phyloP scores from a whole-genome alignment of 2,113 vertebrate genomes.

The Neoarius graeffei region DNA sequence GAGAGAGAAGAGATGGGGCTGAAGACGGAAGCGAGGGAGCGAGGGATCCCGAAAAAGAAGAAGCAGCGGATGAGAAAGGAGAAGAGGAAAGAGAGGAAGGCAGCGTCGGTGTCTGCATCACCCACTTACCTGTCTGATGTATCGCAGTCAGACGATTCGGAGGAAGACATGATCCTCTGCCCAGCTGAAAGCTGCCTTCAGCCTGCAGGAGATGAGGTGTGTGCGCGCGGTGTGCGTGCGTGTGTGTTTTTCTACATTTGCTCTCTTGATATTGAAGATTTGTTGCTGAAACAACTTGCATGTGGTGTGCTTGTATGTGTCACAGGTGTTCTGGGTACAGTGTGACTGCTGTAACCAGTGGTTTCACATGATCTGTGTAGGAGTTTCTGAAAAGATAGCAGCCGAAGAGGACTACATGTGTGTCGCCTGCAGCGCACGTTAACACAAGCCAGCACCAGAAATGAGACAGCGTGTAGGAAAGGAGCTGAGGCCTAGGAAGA shows the following conservation, averaged over 20 bases:
- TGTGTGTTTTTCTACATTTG: not conserved
- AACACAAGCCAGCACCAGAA: constrained; percentile 65
- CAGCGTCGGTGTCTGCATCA: constrained; percentile 71
- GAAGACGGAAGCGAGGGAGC: constrained; percentile 71
- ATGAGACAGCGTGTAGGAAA: constrained; percentile 53
- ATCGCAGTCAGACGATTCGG: constrained; percentile 88
- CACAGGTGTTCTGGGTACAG: constrained; percentile 96
- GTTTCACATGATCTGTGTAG: constrained; percentile 97
- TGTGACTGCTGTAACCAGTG: constrained; percentile 98
- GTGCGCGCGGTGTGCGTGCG: not conserved
- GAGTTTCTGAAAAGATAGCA: constrained; percentile 89
- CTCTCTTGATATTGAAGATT: not conserved
- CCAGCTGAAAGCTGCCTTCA: constrained; percentile 89
- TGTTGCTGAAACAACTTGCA: not conserved
- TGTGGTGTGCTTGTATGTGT: constrained; percentile 8
- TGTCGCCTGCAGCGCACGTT: constrained; percentile 77
- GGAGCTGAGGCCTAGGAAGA: constrained; percentile 43
- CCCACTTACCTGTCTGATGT: constrained; percentile 80
- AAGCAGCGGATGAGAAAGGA: constrained; percentile 79
- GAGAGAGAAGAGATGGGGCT: constrained; percentile 72
- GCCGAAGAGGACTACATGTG: constrained; percentile 98
- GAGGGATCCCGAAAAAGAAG: constrained; percentile 80
- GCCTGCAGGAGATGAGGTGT: constrained; percentile 94
- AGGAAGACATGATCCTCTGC: constrained; percentile 90
- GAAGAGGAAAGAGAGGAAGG: constrained; percentile 72